Evolutionary conservation across 2,888 invertebrate genomes (phyloP).

Genomic region (Microplitis manilae): DNA sequence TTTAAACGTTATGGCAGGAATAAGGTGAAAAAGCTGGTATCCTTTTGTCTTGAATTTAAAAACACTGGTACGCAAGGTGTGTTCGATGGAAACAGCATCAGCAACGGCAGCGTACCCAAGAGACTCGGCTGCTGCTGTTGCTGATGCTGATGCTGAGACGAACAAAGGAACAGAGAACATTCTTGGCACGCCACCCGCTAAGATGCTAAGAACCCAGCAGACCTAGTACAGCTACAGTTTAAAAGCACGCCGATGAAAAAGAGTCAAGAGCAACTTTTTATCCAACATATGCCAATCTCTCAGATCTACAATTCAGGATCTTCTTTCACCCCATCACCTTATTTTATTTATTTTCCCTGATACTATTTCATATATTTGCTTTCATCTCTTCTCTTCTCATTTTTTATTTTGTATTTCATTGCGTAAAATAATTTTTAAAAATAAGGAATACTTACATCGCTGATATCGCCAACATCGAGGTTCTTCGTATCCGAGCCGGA

Average conservation of each 20-base stretch:
- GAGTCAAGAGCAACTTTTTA: slow-evolving; percentile 46
- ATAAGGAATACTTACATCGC: slow-evolving; percentile 79
- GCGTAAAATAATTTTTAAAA: background rate
- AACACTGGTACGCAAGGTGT: slow-evolving; percentile 55
- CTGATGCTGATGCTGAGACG: slow-evolving; percentile 48
- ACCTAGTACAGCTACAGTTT: slow-evolving; percentile 36
- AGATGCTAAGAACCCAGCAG: slow-evolving; percentile 28
- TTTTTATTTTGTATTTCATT: background rate
- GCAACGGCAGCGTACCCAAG: slow-evolving; percentile 48
- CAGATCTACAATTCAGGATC: slow-evolving; percentile 36
- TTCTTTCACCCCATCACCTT: slow-evolving; percentile 24
- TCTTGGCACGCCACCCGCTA: slow-evolving; percentile 54
- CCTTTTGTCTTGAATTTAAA: slow-evolving; percentile 55
- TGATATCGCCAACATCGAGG: slow-evolving; percentile 93
- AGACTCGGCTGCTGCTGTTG: slow-evolving; percentile 23
- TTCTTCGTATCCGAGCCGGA: slow-evolving; percentile 93
- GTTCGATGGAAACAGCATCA: slow-evolving; percentile 48
- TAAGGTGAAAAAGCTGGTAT: slow-evolving; percentile 39
- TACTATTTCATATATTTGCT: slow-evolving; percentile 36
- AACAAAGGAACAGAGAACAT: slow-evolving; percentile 55
- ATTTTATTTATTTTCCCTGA: slow-evolving; percentile 37
- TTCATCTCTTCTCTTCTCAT: slow-evolving; percentile 1
- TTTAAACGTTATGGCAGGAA: slow-evolving; percentile 40
- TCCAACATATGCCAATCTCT: slow-evolving; percentile 53
- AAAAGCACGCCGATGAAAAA: slow-evolving; percentile 34